Evolutionary conservation across 2,113 vertebrate genomes (phyloP).

Genomic region (Chelonoidis abingdonii): DNA sequence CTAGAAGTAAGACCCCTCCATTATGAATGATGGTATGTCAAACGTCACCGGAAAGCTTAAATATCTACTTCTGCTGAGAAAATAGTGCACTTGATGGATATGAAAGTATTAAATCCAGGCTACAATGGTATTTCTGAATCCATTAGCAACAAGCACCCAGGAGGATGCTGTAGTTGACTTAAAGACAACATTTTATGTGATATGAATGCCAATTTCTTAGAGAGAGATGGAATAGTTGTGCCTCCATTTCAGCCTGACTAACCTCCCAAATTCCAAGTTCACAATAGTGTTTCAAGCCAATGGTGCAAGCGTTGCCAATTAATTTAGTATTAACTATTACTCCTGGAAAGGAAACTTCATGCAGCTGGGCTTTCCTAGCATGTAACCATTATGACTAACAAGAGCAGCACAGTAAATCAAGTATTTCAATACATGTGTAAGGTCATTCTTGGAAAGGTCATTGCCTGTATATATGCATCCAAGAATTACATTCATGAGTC

Average conservation of each 20-base stretch:
- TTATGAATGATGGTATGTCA: slow-evolving; percentile 78
- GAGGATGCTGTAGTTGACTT: slow-evolving; percentile 54
- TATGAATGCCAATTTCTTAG: slow-evolving; percentile 72
- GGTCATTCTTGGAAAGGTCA: not conserved
- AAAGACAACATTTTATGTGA: slow-evolving; percentile 65
- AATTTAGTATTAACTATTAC: not conserved
- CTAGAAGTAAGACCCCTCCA: slow-evolving; percentile 43
- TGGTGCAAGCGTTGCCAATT: not conserved
- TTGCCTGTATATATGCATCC: not conserved
- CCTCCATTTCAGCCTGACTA: slow-evolving; percentile 27
- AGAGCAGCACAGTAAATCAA: not conserved
- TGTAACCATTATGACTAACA: not conserved
- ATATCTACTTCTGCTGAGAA: slow-evolving; percentile 74
- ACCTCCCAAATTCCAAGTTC: slow-evolving; percentile 8
- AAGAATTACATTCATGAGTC: not conserved
- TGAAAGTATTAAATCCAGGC: slow-evolving; percentile 79
- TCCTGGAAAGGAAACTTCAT: not conserved
- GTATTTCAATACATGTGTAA: not conserved
- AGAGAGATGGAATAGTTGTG: slow-evolving; percentile 29
- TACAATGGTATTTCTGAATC: slow-evolving; percentile 79
- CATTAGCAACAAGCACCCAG: slow-evolving; percentile 71
- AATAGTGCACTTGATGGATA: slow-evolving; percentile 61
- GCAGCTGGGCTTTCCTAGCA: not conserved
- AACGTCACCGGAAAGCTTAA: slow-evolving; percentile 76
- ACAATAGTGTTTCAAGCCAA: slow-evolving; percentile 9